Base-by-base conservation (phyloP, 1,140 invertebrate genomes). In the Drosophila chauvacae region DNA sequence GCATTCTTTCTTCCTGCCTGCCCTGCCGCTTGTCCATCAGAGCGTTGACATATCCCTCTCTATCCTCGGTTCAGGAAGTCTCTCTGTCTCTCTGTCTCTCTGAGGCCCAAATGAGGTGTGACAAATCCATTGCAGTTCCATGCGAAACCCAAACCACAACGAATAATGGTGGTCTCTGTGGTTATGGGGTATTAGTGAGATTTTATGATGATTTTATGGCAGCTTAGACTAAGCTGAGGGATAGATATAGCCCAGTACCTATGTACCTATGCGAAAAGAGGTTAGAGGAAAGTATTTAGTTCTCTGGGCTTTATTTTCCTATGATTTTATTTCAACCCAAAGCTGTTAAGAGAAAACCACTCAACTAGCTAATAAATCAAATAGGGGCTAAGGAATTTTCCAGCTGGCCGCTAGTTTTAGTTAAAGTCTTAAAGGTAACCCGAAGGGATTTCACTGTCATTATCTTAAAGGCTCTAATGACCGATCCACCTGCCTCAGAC, bases 21-120 rank as follows among this genome's bases (percentile, higher is more conserved):
- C 23, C 26, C 4, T 28, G 7, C 5, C 7, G 28, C 62, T 30
- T 18, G 47, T 59, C 53, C 74, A 58, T 76, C 74, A 57, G 33
- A 61, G 42, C 28, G 72, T 68, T 65, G 79, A 76, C 83, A 87
- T 72, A 80, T 86, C 65, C 71, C 75, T 76, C 62, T 33, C 7
- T 23, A 28, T 41, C 20, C 69, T 28, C 45, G 23, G 13, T 23
- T 7, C 23, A 48, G 45, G 45, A 48, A 26, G 45, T 16, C 11
- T 26, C 23, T 48, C 13, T 2, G 0, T 30, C 30, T 30, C 30
- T 45, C 4, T 7, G 2, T 14, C 30, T 45, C 4, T 7, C 5
- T 14, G 4, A 16, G 16, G 13, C 30, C 30, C 63, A 48, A 70
- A 71, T 71, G 50, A 70, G 56, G 64, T 69, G 51, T 71, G 68